Evolutionary conservation across 2,113 vertebrate genomes (phyloP).

Genomic region (Sinocyclocheilus maitianheensis): DNA sequence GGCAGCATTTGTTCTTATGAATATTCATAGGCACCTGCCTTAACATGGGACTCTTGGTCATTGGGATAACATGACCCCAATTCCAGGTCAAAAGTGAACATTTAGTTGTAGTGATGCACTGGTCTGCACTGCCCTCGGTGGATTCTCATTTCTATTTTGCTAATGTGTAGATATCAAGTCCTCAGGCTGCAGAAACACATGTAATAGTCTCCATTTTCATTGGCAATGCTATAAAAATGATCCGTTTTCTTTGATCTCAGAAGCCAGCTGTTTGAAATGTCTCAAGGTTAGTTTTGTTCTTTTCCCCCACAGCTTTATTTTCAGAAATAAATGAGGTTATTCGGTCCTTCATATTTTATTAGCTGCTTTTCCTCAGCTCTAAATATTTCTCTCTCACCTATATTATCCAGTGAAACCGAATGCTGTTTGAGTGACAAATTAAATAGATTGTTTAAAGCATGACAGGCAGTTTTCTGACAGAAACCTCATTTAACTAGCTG

Average conservation of each 20-base stretch:
- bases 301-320: neutral
- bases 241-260: constrained; percentile 5
- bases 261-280: constrained; percentile 27
- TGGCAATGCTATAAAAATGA: constrained; percentile 4
- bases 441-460: constrained; percentile 15
- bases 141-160: neutral
- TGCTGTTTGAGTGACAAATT: neutral
- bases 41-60: neutral
- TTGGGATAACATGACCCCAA: neutral
- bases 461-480: constrained; percentile 16
- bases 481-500: constrained; percentile 9
- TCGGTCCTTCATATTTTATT: constrained; percentile 12
- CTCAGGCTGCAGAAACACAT: neutral
- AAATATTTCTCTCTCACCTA: constrained; percentile 5
- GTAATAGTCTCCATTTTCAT: neutral
- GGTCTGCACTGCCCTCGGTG: neutral
- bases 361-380: constrained; percentile 17
- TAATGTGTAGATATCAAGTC: constrained; percentile 12
- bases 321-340: constrained; percentile 21
- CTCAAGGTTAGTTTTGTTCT: constrained; percentile 7
- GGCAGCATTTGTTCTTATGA: neutral
- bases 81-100: constrained; percentile 16
- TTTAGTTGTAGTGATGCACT: neutral
- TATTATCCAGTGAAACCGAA: neutral
- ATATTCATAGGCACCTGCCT: constrained; percentile 2